A percentile compares a stretch with the other conserved stretches of the same genome.
Evolutionary conservation across 2,113 vertebrate genomes (phyloP).

Genomic region (Callopanchax toddi): DNA sequence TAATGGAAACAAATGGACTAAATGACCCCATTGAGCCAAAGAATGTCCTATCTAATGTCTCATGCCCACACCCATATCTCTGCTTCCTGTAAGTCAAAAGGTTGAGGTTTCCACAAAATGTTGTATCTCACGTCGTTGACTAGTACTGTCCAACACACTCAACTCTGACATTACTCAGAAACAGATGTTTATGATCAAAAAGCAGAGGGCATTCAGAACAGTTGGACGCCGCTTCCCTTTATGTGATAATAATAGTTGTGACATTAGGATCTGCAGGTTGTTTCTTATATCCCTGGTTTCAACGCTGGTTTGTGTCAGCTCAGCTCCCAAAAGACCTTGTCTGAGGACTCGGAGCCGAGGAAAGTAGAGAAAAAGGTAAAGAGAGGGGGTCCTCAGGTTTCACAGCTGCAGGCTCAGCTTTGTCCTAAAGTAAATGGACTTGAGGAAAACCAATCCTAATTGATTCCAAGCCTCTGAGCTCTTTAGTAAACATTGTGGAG

Average conservation of each 20-base stretch:
- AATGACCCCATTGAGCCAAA: constrained; percentile 39
- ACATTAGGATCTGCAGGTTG: constrained; percentile 69
- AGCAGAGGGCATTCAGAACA: constrained; percentile 61
- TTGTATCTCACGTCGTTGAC: constrained; percentile 71
- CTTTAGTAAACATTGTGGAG: constrained; percentile 82
- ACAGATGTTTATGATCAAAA: constrained; percentile 78
- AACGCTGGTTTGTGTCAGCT: constrained; percentile 90
- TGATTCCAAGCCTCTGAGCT: constrained; percentile 84
- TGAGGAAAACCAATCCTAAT: constrained; percentile 89
- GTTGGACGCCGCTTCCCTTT: constrained; percentile 59
- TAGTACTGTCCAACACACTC: constrained; percentile 69
- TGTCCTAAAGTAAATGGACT: constrained; percentile 86
- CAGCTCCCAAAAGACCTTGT: constrained; percentile 84
- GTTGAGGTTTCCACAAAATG: constrained; percentile 66
- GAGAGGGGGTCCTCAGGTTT: constrained; percentile 86
- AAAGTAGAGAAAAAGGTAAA: constrained; percentile 70
- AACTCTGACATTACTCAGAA: constrained; percentile 76
- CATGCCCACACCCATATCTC: constrained; percentile 57
- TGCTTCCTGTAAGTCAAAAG: constrained; percentile 53
- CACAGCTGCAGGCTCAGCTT: constrained; percentile 80
- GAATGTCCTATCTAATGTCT: constrained; percentile 44
- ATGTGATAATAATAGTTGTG: constrained; percentile 72
- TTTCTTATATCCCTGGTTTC: constrained; percentile 75
- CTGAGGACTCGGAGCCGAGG: constrained; percentile 80
- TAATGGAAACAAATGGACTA: constrained; percentile 53